Evolutionary conservation across 2,888 invertebrate species (phyloP).

Genomic region (Drosophila mettleri): DNA sequence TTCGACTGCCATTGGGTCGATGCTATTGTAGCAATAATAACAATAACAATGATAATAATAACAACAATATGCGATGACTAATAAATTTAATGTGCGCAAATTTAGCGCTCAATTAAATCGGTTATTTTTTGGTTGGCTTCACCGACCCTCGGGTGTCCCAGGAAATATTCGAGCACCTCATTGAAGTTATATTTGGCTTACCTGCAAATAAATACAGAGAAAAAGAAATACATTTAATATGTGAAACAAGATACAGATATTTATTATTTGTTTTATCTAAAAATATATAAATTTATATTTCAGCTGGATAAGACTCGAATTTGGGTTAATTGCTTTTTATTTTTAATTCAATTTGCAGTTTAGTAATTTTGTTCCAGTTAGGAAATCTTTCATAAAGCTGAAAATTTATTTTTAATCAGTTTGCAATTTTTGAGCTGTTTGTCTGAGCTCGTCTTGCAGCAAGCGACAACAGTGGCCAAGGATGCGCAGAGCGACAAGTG

Average conservation of each 20-base stretch:
- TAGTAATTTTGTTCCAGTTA: not conserved
- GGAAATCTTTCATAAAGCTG: not conserved
- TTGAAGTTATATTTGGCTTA: slow-evolving; percentile 23
- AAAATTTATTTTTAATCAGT: slow-evolving; percentile 25
- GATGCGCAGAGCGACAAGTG: slow-evolving; percentile 7
- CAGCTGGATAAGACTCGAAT: not conserved
- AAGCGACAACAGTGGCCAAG: slow-evolving; percentile 4
- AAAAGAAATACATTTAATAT: not conserved
- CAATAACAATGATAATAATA: slow-evolving; percentile 56
- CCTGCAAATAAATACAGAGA: slow-evolving; percentile 35
- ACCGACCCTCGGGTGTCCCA: slow-evolving; percentile 12
- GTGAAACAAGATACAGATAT: not conserved
- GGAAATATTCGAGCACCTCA: slow-evolving; percentile 29
- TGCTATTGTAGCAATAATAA: slow-evolving; percentile 42
- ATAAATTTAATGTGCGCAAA: slow-evolving; percentile 69
- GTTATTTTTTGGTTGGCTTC: slow-evolving; percentile 48
- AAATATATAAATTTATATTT: not conserved
- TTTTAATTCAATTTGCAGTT: not conserved
- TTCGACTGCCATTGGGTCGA: slow-evolving; percentile 52
- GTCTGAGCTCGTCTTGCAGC: slow-evolving; percentile 9
- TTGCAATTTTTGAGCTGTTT: slow-evolving; percentile 21
- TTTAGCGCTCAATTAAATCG: slow-evolving; percentile 69
- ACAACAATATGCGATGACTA: slow-evolving; percentile 59
- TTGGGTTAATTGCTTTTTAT: not conserved
- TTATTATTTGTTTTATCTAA: not conserved